phyloP scores from a whole-genome alignment of 2,888 invertebrate genomes.

The Desoria tigrina region DNA sequence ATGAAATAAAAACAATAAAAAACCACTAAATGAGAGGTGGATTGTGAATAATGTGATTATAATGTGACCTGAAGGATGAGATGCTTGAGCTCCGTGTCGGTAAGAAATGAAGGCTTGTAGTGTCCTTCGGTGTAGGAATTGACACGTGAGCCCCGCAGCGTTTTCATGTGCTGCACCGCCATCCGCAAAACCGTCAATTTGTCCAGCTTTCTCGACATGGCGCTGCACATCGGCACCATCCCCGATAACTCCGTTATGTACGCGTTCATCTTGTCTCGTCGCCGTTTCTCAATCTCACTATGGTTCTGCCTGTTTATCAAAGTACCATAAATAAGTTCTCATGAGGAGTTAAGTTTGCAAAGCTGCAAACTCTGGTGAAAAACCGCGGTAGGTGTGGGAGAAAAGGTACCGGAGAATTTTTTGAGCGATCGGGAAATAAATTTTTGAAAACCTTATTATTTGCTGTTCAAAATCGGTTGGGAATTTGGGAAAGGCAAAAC shows the following conservation, averaged over 20 bases:
- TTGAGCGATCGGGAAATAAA: too few relatives aligned
- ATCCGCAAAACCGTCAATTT: constrained; percentile 85
- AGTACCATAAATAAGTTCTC: too few relatives aligned
- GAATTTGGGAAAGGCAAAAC: too few relatives aligned
- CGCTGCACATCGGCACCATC: constrained; percentile 91
- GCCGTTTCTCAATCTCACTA: constrained; percentile 91
- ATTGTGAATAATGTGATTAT: too few relatives aligned
- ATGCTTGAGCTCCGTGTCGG: constrained; percentile 82
- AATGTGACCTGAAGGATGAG: constrained; percentile 79
- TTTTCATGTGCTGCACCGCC: constrained; percentile 90
- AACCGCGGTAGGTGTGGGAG: neutral
- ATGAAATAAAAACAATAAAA: too few relatives aligned
- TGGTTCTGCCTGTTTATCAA: constrained; percentile 76
- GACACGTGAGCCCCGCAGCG: constrained; percentile 67
- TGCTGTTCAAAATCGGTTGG: too few relatives aligned
- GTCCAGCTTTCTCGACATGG: constrained; percentile 89
- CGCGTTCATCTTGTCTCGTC: constrained; percentile 94
- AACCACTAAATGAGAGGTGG: too few relatives aligned
- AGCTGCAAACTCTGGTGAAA: too few relatives aligned
- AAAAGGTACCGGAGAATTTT: too few relatives aligned
- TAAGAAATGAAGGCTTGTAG: constrained; percentile 77
- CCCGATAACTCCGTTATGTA: constrained; percentile 86
- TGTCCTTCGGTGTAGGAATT: constrained; percentile 73
- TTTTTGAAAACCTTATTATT: too few relatives aligned
- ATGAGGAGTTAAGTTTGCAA: too few relatives aligned